Percentiles rank a stretch among this genome's conserved stretches.
These are phyloP conservation scores for Melopsittacus undulatus DNA, from an alignment of 2,797 vertebrate genomes.

Conservation along the genomic window DNA sequence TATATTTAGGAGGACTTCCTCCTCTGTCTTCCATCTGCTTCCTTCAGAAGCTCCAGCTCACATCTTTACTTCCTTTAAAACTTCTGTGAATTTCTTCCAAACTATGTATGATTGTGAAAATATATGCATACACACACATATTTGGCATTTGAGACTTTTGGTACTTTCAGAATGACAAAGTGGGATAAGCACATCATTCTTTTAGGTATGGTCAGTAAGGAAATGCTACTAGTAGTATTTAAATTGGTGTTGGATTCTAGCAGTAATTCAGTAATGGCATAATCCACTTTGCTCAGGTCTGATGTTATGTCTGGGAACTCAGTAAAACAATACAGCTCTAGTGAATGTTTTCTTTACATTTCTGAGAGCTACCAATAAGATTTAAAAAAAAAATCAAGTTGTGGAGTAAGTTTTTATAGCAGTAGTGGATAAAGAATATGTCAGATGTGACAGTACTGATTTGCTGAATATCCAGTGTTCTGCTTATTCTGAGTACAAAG, in stretches of 20 bases:
- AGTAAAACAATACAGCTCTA: neutral
- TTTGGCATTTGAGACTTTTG: neutral
- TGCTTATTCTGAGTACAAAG: neutral
- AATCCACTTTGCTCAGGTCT: neutral
- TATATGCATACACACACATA: fast-evolving
- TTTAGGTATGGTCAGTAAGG: neutral
- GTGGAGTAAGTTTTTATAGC: neutral
- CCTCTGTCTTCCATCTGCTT: neutral
- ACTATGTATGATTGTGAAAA: neutral
- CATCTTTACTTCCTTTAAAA: neutral
- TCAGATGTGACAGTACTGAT: neutral
- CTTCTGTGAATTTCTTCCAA: neutral
- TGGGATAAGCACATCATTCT: neutral
- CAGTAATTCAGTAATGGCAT: neutral
- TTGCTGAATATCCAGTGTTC: neutral
- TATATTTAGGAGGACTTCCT: neutral
- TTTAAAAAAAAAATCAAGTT: neutral
- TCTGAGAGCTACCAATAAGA: neutral
- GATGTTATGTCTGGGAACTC: neutral
- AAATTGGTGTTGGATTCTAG: neutral
- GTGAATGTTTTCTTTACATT: neutral
- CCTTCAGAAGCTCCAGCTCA: neutral
- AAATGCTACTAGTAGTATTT: neutral
- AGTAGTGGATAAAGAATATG: neutral
- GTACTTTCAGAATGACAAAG: neutral